Conservation (phyloP, 2,113 vertebrate species). For the Peromyscus californicus region DNA sequence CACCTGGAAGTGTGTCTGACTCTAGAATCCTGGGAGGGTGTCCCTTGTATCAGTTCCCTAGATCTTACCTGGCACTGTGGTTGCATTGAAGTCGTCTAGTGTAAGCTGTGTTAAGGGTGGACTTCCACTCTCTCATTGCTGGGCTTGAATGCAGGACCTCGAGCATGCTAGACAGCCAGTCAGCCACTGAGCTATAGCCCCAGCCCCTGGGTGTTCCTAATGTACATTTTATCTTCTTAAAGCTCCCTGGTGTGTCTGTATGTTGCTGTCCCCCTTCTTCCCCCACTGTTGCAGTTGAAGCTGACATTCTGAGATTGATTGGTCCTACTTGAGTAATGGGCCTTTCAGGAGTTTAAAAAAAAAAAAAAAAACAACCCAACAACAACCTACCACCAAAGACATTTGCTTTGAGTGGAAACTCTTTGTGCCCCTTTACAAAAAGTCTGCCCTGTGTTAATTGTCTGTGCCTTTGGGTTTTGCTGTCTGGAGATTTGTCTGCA, state of each 20-base stretch:
- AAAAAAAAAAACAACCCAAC: neutral
- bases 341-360: neutral
- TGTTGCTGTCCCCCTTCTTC: neutral
- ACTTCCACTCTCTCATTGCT: too few species aligned
- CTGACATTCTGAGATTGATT: constrained; percentile 6
- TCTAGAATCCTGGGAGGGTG: neutral
- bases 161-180: neutral
- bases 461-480: constrained; percentile 41
- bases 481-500: constrained; percentile 43
- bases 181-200: neutral
- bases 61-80: neutral
- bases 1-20: neutral
- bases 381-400: neutral
- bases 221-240: neutral
- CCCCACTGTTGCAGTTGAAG: neutral
- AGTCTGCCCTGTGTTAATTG: constrained; percentile 58
- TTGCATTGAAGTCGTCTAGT: neutral
- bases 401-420: constrained; percentile 61
- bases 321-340: neutral
- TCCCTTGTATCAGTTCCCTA: neutral
- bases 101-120: neutral
- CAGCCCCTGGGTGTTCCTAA: neutral
- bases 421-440: constrained; percentile 41
- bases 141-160: neutral
- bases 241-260: neutral